These are phyloP conservation scores for Brachionus manjavacas DNA, from an alignment of 1,140 invertebrate genomes.

Conservation along the genomic window DNA sequence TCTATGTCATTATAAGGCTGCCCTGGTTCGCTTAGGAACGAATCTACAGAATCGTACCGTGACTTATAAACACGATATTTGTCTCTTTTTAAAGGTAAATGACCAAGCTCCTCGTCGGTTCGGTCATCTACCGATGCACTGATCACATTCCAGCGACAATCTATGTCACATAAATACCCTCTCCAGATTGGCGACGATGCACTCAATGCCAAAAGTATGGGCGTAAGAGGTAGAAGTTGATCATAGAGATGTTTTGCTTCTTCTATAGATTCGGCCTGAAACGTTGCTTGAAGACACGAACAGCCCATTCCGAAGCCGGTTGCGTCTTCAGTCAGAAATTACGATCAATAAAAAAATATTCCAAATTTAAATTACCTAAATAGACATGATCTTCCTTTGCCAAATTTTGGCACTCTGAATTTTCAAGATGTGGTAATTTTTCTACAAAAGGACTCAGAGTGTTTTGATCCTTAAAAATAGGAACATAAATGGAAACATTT, in stretches of 20 bases:
- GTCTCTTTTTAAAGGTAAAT: conserved; percentile 64
- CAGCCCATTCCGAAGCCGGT: conserved; percentile 99
- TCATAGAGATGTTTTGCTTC: conserved; percentile 94
- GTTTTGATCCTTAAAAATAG: conserved; percentile 83
- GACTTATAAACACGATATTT: conserved; percentile 87
- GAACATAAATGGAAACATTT: conserved; percentile 92
- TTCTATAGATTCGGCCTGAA: conserved; percentile 87
- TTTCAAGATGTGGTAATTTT: conserved; percentile 46
- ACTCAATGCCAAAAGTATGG: conserved; percentile 91
- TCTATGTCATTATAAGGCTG: conserved; percentile 85
- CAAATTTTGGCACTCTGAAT: background rate
- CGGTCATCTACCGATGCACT: conserved; percentile 89
- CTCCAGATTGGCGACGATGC: conserved; percentile 90
- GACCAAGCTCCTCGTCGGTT: conserved; percentile 83
- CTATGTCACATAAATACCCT: conserved; percentile 85
- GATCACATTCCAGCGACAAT: conserved; percentile 95
- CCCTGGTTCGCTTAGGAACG: conserved; percentile 81
- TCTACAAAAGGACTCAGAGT: conserved; percentile 68
- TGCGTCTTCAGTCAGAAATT: conserved; percentile 67
- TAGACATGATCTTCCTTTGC: conserved; percentile 54
- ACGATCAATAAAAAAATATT: background rate
- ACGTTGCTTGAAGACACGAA: conserved; percentile 83
- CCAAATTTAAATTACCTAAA: background rate
- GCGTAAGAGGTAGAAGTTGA: conserved; percentile 90
- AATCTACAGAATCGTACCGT: conserved; percentile 94